Evolutionary conservation across 2,888 invertebrate genomes (phyloP).

Genomic region (Drosophila paracracens): DNA sequence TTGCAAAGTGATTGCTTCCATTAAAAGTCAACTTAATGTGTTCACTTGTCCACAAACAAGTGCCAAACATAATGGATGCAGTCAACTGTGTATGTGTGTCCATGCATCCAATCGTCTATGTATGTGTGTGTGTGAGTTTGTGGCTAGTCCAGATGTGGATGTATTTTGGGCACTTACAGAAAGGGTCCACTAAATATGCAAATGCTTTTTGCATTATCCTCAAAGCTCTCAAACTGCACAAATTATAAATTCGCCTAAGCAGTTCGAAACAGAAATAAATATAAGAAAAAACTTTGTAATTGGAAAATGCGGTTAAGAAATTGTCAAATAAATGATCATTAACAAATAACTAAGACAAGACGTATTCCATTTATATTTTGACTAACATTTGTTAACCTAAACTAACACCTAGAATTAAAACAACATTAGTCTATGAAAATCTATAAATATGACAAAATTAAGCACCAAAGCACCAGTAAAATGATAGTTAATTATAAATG

Average conservation of each 20-base stretch:
- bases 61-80: slow-evolving; percentile 47
- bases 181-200: slow-evolving; percentile 3
- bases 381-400: neutral
- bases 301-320: neutral
- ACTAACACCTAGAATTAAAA: neutral
- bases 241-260: neutral
- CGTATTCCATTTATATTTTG: neutral
- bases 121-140: neutral
- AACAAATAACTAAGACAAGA: too few relatives aligned
- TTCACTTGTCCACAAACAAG: slow-evolving; percentile 51
- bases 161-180: neutral
- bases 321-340: too few relatives aligned
- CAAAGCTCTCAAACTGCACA: neutral
- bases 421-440: neutral
- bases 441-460: neutral
- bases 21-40: slow-evolving; percentile 34
- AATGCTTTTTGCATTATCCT: slow-evolving; percentile 1
- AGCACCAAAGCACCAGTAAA: neutral
- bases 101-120: neutral
- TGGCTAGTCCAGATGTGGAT: neutral
- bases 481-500: neutral
- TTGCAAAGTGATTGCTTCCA: slow-evolving; percentile 25
- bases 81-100: slow-evolving; percentile 20
- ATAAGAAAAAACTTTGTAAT: neutral
- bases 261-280: neutral